phyloP scores from a whole-genome alignment of 2,113 vertebrate genomes.

The Polypterus senegalus region DNA sequence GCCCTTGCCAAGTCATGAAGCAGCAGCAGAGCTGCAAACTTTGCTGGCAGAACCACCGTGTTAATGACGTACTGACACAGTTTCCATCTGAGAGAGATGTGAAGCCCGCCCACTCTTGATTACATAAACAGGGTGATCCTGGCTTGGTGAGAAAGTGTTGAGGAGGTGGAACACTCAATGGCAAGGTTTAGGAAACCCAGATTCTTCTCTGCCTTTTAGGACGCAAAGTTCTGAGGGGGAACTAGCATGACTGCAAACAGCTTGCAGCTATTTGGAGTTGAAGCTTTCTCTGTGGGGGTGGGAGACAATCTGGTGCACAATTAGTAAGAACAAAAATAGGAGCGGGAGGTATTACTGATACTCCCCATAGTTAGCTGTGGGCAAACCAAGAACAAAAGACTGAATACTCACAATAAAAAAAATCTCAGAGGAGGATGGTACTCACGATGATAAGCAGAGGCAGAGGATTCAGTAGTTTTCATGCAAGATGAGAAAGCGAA shows the following conservation, averaged over 20 bases:
- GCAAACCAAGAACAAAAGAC: too few species aligned
- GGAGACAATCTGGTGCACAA: conserved; percentile 52
- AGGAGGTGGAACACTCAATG: conserved; percentile 27
- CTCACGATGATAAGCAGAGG: too few species aligned
- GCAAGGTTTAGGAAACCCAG: conserved; percentile 17
- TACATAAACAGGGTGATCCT: conserved; percentile 44
- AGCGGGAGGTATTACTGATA: conserved; percentile 11
- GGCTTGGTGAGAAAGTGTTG: conserved; percentile 26
- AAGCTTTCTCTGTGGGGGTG: conserved; percentile 38
- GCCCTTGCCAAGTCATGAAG: too few species aligned
- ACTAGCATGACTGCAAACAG: conserved; percentile 19
- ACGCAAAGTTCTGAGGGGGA: conserved; percentile 33
- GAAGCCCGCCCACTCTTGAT: conserved; percentile 42
- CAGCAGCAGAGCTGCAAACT: too few species aligned
- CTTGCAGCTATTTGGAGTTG: conserved; percentile 6
- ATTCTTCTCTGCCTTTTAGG: conserved; percentile 1
- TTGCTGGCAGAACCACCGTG: too few species aligned
- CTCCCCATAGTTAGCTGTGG: too few species aligned
- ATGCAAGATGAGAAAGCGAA: too few species aligned
- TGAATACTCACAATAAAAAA: too few species aligned
- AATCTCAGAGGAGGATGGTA: too few species aligned
- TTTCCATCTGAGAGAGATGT: conserved; percentile 10
- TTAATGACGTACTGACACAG: too few species aligned
- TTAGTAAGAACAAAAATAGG: conserved; percentile 51
- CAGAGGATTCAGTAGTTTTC: too few species aligned